Base-by-base conservation (phyloP, 2,888 invertebrate species). In the Acleris cristana region DNA sequence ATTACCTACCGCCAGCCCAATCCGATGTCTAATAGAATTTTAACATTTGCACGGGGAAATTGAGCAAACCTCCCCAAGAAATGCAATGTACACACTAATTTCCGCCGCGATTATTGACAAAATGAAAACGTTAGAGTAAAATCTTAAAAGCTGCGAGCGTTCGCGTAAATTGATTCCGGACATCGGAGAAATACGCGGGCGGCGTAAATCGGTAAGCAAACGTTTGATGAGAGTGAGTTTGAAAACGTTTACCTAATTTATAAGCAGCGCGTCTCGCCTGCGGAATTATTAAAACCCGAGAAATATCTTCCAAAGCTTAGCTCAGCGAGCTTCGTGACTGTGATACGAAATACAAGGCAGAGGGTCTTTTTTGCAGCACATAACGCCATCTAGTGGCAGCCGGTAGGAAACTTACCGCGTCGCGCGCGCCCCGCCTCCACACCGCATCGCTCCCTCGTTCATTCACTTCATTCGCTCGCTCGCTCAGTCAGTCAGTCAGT, bases 11-110 rank as follows among this genome's bases (percentile, higher is more conserved):
- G 45, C 78, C 74, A 74, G 68, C 78, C 76, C 76, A 79, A 83
- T 83, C 77, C 77, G 71, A 75, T 74, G 81, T 82, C 81, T 82
- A 82, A 86, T 82, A 81, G 78, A 83, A 76, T 83, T 84, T 82
- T 84, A 80, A 80, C 83, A 82, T 82, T 81, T 80, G 77, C 79
- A 75, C 76, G 75, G 80, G 78, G 69, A 80, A 80, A 78, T 74
- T 73, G 74, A 76, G 73, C 75, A 80, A 75, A 75, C 81, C 82
- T 78, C 79, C 75, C 72, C 72, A 68, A 70, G 72, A 82, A 85
- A 87, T 80, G 84, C 83, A 85, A 82, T 83, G 89, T 86, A 89
- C 86, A 90, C 89, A 90, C 87, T 87, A 88, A 91, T 90, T 90
- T 89, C 86, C 87, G 82, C 85, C 84, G 80, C 85, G 85, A 54